phyloP scores from a whole-genome alignment of 2,113 vertebrate species.

The Pelusios castaneus region DNA sequence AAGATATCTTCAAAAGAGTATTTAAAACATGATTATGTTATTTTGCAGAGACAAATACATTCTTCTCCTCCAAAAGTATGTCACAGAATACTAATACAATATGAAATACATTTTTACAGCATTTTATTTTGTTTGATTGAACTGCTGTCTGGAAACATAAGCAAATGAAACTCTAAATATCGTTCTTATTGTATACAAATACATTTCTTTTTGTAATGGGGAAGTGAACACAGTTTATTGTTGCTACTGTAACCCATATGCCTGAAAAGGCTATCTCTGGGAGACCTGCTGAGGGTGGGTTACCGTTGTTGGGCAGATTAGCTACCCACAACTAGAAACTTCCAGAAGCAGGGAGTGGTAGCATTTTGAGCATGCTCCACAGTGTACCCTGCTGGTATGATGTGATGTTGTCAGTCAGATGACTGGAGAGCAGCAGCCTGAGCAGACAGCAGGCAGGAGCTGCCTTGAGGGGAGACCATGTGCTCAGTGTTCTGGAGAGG shows the following conservation, averaged over 20 bases:
- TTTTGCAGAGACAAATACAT: background rate
- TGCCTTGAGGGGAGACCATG: too few relatives aligned
- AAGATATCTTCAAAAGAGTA: background rate
- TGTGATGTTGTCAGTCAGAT: too few relatives aligned
- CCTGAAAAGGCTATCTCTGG: too few relatives aligned
- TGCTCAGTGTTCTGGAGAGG: too few relatives aligned
- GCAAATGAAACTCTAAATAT: background rate
- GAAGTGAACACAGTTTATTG: background rate
- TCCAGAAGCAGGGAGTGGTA: too few relatives aligned
- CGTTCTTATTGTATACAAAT: background rate
- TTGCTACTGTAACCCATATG: background rate
- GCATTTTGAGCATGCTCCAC: too few relatives aligned
- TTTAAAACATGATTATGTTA: background rate
- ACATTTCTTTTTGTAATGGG: background rate
- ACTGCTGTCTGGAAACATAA: background rate
- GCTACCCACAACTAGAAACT: too few relatives aligned
- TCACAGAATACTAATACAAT: background rate
- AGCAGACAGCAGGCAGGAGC: too few relatives aligned
- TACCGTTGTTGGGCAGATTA: too few relatives aligned
- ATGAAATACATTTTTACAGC: conserved; percentile 21
- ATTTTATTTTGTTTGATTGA: background rate
- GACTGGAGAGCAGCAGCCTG: too few relatives aligned
- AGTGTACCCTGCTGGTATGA: too few relatives aligned
- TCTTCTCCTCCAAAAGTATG: background rate
- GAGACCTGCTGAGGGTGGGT: too few relatives aligned